Conservation (phyloP, 2,797 vertebrate genomes). For the Erethizon dorsatum region DNA sequence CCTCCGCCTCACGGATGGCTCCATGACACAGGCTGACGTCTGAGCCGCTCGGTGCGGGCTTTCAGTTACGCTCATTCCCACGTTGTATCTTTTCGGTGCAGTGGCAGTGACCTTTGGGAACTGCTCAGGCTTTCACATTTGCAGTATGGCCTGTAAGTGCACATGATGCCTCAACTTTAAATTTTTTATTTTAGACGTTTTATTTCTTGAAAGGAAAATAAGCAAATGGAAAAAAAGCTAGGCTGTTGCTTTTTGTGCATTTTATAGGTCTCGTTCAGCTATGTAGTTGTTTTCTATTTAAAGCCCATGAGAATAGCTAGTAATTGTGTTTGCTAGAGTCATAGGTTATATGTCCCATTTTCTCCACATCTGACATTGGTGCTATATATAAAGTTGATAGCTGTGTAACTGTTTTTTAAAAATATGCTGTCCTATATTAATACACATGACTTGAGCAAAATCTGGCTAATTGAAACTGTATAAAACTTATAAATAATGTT, state of each 20-base stretch:
- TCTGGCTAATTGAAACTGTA: slow-evolving; percentile 37
- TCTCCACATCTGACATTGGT: slow-evolving; percentile 57
- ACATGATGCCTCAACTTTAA: neutral
- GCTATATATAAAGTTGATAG: slow-evolving; percentile 59
- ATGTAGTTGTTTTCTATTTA: slow-evolving; percentile 50
- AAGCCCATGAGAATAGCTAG: slow-evolving; percentile 9
- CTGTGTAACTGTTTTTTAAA: slow-evolving; percentile 62
- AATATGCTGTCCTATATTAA: slow-evolving; percentile 73
- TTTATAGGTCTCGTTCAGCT: slow-evolving; percentile 32
- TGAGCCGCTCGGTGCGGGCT: neutral
- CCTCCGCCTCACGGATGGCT: slow-evolving; percentile 12
- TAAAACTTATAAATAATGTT: slow-evolving; percentile 30
- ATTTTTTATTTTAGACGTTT: slow-evolving; percentile 23
- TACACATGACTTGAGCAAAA: slow-evolving; percentile 16
- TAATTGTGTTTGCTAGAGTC: slow-evolving; percentile 55
- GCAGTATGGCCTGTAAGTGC: neutral
- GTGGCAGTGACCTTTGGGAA: neutral
- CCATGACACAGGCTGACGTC: neutral
- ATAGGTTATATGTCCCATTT: neutral
- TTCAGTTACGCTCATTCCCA: neutral
- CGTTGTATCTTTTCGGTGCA: neutral
- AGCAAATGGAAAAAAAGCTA: neutral
- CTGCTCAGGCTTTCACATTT: neutral
- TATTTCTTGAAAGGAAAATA: slow-evolving; percentile 43
- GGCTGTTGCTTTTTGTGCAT: neutral